Base-by-base conservation (phyloP, 2,888 invertebrate genomes). In the Amphipyra tragopoginis region DNA sequence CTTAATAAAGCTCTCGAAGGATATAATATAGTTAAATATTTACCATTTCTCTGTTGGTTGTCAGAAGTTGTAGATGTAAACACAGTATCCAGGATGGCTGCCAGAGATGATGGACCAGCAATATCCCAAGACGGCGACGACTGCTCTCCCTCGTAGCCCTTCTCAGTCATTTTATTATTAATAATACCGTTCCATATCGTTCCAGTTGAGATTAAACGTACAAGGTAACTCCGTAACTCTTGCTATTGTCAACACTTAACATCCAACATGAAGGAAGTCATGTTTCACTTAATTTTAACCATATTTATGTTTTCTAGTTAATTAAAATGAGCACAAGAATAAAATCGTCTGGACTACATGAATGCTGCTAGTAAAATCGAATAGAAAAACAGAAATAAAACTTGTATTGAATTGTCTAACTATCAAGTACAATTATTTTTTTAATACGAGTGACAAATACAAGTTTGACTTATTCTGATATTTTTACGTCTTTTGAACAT, bases 21-120 rank as follows among this genome's bases (percentile, higher is more conserved):
- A 44, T 58, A 51, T 39, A 54, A 44, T 58, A 51, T 39, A 54
- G 15, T 21, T 21, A 21, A 21, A 26, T 62, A 57, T 26, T 57
- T 89, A 93, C 94, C 94, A 88, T 88, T 92, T 77, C 89, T 89
- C 53, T 86, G 84, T 73, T 86, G 91, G 79, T 79, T 89, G 68
- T 92, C 92, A 70, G 90, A 88, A 49, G 95, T 93, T 60, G 95
- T 93, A 65, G 96, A 95, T 68, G 96, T 94, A 83, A 96, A 96
- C 65, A 96, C 96, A 65, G 96, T 95, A 83, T 96, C 96, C 74
- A 96, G 93, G 83, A 96, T 96, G 85, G 96, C 96, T 53, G 95
- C 96, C 74, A 96, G 82, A 9, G 96, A 96, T 54, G 96, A 93
- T 56, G 92, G 93, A 26, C 93, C 94, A 64, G 94, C 91, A 67